Percentiles rank a stretch among this genome's conserved stretches.
phyloP scores from a whole-genome alignment of 2,113 vertebrate genomes.

The Anseranas semipalmata region DNA sequence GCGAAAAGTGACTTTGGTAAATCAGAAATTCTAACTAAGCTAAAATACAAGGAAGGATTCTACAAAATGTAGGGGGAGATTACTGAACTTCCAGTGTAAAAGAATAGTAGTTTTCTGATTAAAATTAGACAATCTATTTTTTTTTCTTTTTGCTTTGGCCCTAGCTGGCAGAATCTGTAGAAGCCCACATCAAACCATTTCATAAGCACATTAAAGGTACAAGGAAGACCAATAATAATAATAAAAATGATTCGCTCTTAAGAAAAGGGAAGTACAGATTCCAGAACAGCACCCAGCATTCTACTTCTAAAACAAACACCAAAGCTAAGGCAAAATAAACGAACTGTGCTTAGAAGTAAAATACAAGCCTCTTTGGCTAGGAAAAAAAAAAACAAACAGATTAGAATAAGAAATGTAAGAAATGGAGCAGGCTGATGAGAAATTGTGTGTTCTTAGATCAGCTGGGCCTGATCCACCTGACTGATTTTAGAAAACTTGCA shows the following conservation, averaged over 20 bases:
- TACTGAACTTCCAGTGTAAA: not conserved
- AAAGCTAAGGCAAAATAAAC: not conserved
- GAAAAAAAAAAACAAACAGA: not conserved
- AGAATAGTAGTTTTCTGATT: not conserved
- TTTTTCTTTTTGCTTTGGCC: not conserved
- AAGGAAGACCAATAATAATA: not conserved
- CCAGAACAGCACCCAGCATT: not conserved
- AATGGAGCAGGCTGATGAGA: not conserved
- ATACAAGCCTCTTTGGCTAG: not conserved
- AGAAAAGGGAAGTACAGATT: not conserved
- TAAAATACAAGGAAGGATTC: not conserved
- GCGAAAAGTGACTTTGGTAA: not conserved
- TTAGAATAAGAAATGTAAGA: not conserved
- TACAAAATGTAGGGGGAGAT: not conserved
- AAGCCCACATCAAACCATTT: not conserved
- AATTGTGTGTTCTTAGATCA: not conserved
- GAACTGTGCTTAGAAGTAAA: not conserved
- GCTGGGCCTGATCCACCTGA: too few species aligned
- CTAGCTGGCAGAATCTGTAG: not conserved
- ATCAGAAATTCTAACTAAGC: not conserved
- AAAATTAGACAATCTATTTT: not conserved
- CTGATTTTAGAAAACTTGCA: not conserved
- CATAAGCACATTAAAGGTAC: not conserved
- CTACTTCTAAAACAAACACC: not conserved
- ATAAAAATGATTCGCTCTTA: not conserved